Evolutionary conservation across 2,113 vertebrate species (phyloP).

Genomic region (Anolis carolinensis): DNA sequence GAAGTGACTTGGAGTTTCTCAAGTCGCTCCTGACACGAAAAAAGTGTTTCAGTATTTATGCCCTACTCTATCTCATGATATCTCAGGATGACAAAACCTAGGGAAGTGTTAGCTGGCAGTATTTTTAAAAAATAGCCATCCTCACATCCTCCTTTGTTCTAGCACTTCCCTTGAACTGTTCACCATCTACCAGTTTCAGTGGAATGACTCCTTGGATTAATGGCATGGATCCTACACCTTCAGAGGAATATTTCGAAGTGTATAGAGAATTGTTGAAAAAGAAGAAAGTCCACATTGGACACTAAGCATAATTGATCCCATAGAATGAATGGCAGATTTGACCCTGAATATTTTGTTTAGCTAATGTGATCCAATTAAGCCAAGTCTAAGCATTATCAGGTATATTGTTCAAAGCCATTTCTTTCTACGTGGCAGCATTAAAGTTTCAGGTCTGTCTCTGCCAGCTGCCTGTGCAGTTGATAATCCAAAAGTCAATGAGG

Average conservation of each 20-base stretch:
- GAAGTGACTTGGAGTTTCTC: too few relatives aligned
- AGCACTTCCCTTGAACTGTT: not conserved
- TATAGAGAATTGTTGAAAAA: not conserved
- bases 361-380: conserved; percentile 16
- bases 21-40: too few relatives aligned
- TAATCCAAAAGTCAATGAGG: conserved; percentile 37
- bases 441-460: conserved; percentile 9
- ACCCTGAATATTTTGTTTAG: conserved; percentile 10
- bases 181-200: not conserved
- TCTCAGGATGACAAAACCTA: too few relatives aligned
- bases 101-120: too few relatives aligned
- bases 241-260: not conserved
- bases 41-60: too few relatives aligned
- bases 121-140: too few relatives aligned
- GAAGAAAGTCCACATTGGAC: not conserved
- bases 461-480: conserved; percentile 34
- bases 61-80: too few relatives aligned
- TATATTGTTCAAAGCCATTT: not conserved
- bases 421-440: conserved; percentile 23
- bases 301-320: not conserved
- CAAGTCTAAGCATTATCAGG: not conserved
- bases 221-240: not conserved
- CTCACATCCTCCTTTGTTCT: too few relatives aligned
- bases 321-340: not conserved
- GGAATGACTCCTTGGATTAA: not conserved